Percentiles rank a stretch among this genome's conserved stretches.
phyloP scores from a whole-genome alignment of 1,140 invertebrate genomes.

The Helicoverpa zea region DNA sequence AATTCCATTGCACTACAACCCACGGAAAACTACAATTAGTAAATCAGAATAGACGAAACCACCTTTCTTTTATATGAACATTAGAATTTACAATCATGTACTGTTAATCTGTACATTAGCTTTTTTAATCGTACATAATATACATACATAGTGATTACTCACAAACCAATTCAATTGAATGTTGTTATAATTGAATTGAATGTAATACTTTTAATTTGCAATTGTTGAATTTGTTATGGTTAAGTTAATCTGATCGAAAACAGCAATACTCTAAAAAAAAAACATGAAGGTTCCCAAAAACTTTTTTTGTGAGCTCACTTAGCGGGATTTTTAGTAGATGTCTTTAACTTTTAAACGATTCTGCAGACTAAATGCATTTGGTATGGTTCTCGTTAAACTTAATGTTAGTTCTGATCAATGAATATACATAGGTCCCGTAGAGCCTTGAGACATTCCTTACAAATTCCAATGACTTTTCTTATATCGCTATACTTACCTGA shows the following conservation, averaged over 20 bases:
- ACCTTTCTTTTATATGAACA: background rate
- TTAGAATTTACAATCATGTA: background rate
- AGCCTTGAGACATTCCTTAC: no score
- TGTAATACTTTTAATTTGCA: background rate
- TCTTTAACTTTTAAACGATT: no score
- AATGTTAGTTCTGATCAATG: no score
- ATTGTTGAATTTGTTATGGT: background rate
- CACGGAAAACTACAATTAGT: background rate
- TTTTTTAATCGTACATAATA: slow-evolving; percentile 2
- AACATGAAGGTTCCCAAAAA: no score
- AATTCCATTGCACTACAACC: background rate
- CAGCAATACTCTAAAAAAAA: background rate
- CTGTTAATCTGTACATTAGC: background rate
- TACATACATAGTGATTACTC: background rate
- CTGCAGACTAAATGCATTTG: no score
- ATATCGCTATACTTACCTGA: no score
- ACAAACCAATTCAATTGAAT: background rate
- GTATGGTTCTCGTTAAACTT: no score
- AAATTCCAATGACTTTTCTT: no score
- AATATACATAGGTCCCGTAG: no score
- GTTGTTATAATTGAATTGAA: background rate
- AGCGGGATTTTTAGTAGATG: no score
- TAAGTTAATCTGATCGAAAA: background rate
- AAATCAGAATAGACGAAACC: background rate
- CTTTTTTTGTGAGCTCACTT: no score